These are phyloP conservation scores for Leiothrix lutea DNA, from an alignment of 2,113 vertebrate species.

Conservation along the genomic window DNA sequence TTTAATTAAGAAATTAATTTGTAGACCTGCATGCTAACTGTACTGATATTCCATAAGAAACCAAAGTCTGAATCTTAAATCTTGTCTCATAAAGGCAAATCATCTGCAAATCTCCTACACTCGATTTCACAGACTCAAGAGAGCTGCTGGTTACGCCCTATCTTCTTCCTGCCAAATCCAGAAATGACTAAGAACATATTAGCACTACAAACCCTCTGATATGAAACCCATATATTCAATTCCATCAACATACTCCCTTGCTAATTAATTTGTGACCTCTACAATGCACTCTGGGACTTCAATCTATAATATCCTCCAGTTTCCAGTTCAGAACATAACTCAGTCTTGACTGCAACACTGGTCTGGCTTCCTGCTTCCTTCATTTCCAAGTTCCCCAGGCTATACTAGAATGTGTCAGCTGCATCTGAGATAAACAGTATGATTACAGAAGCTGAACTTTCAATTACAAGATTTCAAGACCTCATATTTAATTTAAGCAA, in stretches of 20 bases:
- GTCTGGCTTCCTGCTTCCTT: background rate
- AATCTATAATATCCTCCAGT: background rate
- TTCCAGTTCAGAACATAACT: background rate
- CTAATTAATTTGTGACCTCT: slow-evolving; percentile 20
- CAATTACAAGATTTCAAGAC: background rate
- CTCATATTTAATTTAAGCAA: background rate
- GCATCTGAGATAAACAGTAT: background rate
- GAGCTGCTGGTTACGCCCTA: background rate
- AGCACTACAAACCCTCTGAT: background rate
- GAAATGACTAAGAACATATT: background rate
- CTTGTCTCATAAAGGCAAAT: background rate
- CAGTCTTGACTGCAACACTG: background rate
- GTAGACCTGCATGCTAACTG: background rate
- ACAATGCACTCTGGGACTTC: background rate
- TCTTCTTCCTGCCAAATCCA: background rate
- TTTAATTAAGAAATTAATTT: background rate
- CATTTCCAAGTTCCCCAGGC: background rate
- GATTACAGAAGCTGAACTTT: background rate
- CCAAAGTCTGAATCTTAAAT: background rate
- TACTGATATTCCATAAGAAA: background rate
- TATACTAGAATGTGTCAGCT: background rate
- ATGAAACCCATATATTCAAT: background rate
- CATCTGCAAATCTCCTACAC: background rate
- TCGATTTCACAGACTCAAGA: background rate
- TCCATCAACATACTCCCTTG: background rate